Evolutionary conservation across 2,113 vertebrate genomes (phyloP).

Genomic region (Stigmatopora nigra): DNA sequence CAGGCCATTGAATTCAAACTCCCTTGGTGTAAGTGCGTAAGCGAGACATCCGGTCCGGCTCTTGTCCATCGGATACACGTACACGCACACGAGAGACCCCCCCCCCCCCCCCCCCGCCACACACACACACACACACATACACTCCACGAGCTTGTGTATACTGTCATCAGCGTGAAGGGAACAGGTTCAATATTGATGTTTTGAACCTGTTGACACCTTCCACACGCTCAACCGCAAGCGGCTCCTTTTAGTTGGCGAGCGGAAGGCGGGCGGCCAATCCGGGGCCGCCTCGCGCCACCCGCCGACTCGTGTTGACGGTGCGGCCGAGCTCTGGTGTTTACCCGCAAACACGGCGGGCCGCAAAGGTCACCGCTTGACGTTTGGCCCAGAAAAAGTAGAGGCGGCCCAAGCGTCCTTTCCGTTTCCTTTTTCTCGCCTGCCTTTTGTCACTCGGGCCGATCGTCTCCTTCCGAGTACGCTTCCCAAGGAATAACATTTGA

Average conservation of each 20-base stretch:
- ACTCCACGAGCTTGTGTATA: constrained; percentile 37
- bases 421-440: no score
- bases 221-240: neutral
- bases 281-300: constrained; percentile 23
- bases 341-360: constrained; percentile 58
- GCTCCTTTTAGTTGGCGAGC: neutral
- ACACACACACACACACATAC: constrained; percentile 14
- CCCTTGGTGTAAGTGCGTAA: no score
- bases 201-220: constrained; percentile 43
- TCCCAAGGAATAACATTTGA: no score
- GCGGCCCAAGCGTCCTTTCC: neutral
- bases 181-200: constrained; percentile 46
- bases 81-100: no score
- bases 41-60: no score
- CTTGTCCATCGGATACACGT: no score
- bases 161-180: constrained; percentile 37
- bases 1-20: no score
- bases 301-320: constrained; percentile 52
- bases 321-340: constrained; percentile 56
- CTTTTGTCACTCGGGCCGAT: neutral
- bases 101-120: constrained; percentile 27
- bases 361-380: constrained; percentile 64
- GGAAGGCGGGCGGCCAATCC: constrained; percentile 3
- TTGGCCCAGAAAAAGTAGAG: constrained; percentile 37
- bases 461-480: neutral